Percentiles rank a stretch among this genome's conserved stretches.
Evolutionary conservation across 2,113 vertebrate species (phyloP).

Genomic region (Crotalus tigris): DNA sequence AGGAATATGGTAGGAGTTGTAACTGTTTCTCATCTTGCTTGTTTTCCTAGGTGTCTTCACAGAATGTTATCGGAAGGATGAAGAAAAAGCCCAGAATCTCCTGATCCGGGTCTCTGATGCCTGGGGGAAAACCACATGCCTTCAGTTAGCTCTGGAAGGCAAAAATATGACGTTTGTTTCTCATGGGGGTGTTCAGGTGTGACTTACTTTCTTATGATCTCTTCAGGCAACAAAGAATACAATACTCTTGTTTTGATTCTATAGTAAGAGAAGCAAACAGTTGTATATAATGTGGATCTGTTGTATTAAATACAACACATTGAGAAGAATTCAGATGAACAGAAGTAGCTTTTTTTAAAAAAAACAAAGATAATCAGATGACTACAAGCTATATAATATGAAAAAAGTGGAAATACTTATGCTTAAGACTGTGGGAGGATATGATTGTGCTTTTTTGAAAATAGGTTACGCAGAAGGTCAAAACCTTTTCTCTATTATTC

Average conservation of each 20-base stretch:
- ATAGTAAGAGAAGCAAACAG: background rate
- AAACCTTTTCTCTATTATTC: background rate
- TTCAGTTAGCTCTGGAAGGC: conserved; percentile 87
- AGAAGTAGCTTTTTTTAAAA: background rate
- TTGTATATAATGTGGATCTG: background rate
- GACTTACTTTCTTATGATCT: background rate
- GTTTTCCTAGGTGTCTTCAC: conserved; percentile 77
- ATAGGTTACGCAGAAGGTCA: background rate
- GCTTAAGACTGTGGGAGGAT: background rate
- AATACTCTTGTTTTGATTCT: background rate
- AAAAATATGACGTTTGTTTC: conserved; percentile 88
- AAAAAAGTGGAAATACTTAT: background rate
- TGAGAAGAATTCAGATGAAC: background rate
- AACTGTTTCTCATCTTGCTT: background rate
- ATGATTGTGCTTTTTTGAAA: background rate
- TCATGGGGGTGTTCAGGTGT: conserved; percentile 90
- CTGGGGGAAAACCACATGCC: conserved; percentile 89
- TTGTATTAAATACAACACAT: background rate
- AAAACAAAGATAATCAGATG: background rate
- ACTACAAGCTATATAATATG: background rate
- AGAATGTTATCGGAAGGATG: conserved; percentile 82
- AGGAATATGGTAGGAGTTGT: background rate
- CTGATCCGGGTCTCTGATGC: conserved; percentile 79
- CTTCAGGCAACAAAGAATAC: background rate
- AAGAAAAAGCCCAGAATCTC: conserved; percentile 82